phyloP scores from a whole-genome alignment of 2,888 invertebrate species.

The Amaurobius ferox region DNA sequence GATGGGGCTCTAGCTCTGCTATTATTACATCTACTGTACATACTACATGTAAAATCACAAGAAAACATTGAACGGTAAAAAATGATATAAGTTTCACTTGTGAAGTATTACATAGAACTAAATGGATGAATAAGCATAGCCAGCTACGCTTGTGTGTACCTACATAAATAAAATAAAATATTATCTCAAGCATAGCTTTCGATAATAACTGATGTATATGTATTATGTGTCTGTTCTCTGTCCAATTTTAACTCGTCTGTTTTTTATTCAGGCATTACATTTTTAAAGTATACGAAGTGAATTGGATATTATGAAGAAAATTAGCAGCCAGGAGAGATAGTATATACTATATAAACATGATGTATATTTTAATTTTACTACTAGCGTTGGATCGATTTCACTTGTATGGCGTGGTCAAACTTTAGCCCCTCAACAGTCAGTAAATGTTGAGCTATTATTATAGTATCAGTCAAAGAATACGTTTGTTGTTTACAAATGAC shows the following conservation, averaged over 20 bases:
- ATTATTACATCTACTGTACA: background rate
- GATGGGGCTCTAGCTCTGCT: background rate
- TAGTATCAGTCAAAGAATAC: too few relatives aligned
- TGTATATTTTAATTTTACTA: too few relatives aligned
- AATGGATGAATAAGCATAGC: constrained; percentile 13
- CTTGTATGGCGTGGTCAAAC: too few relatives aligned
- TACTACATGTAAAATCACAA: background rate
- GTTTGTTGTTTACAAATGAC: too few relatives aligned
- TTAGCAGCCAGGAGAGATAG: too few relatives aligned
- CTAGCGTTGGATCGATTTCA: too few relatives aligned
- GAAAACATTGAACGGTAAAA: background rate
- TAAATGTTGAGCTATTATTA: too few relatives aligned
- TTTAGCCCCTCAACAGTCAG: too few relatives aligned
- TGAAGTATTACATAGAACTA: background rate
- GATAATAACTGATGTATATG: background rate
- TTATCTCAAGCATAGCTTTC: background rate
- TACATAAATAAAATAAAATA: background rate
- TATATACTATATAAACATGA: too few relatives aligned
- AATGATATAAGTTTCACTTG: background rate
- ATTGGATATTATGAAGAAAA: too few relatives aligned
- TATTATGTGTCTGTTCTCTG: background rate
- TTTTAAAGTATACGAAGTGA: background rate
- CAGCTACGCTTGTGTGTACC: background rate
- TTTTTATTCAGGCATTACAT: too few relatives aligned
- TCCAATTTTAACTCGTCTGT: background rate